Conservation (phyloP, 23 tunicate genomes). For the Corella eumyota region DNA sequence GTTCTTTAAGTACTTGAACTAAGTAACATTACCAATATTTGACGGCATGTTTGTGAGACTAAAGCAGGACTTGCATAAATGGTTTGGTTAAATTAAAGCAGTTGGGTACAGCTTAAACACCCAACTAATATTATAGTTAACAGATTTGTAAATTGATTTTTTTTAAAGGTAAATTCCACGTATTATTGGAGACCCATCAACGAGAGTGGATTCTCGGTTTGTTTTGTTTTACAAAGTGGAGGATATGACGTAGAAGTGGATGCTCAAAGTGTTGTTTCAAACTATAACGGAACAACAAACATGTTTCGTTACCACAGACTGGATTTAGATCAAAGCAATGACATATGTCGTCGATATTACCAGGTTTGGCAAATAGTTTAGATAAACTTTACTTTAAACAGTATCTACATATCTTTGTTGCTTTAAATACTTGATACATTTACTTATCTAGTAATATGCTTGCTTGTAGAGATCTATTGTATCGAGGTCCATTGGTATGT, state of each 20-base stretch:
- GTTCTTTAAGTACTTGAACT: too few species aligned
- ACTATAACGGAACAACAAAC: too few species aligned
- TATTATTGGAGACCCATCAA: constrained; percentile 22
- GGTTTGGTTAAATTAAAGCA: too few species aligned
- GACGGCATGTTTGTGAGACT: too few species aligned
- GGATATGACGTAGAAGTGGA: constrained; percentile 2
- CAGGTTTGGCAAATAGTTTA: constrained; percentile 5
- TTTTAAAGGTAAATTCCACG: constrained; percentile 8
- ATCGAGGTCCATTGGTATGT: constrained; percentile 9
- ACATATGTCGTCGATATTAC: constrained; percentile 30
- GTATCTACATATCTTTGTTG: background rate
- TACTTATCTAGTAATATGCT: background rate
- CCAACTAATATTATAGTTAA: too few species aligned
- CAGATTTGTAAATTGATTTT: too few species aligned
- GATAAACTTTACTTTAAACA: background rate
- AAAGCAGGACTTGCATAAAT: too few species aligned
- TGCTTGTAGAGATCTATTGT: constrained; percentile 25
- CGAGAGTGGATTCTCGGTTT: constrained; percentile 28
- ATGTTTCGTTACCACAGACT: constrained; percentile 44
- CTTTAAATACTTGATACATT: background rate
- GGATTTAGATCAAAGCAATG: constrained; percentile 9
- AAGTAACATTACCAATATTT: too few species aligned
- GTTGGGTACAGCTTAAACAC: too few species aligned
- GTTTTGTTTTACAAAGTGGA: constrained; percentile 19
- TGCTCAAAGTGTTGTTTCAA: constrained; percentile 1